Evolutionary conservation across 2,113 vertebrate genomes (phyloP).

Genomic region (Pagrus major): DNA sequence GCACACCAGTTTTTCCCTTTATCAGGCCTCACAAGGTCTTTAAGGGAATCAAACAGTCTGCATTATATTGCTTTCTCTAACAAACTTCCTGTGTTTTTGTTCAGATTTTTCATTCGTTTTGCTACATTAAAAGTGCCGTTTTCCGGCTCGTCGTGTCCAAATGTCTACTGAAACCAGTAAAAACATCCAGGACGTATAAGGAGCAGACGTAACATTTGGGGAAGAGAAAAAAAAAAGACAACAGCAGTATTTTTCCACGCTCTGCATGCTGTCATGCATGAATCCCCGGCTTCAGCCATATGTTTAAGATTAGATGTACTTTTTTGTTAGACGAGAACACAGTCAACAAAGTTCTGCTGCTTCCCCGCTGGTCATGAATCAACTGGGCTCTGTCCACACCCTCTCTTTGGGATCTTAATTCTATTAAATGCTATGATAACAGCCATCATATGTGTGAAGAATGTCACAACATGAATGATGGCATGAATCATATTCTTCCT

Average conservation of each 20-base stretch:
- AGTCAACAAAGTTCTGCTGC: conserved; percentile 69
- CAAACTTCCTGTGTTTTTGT: not conserved
- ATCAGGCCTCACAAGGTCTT: not conserved
- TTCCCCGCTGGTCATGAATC: conserved; percentile 70
- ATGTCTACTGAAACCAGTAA: conserved; percentile 12
- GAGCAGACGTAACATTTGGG: conserved; percentile 36
- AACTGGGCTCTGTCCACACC: conserved; percentile 59
- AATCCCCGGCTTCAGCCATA: conserved; percentile 64
- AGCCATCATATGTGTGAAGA: conserved; percentile 6
- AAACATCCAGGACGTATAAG: conserved; percentile 45
- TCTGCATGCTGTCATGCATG: conserved; percentile 66
- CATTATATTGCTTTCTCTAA: not conserved
- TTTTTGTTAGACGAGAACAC: conserved; percentile 70
- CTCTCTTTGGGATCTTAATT: conserved; percentile 44
- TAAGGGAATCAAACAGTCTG: not conserved
- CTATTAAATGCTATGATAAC: conserved; percentile 40
- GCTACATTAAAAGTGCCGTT: not conserved
- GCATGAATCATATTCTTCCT: not conserved
- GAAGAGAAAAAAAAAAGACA: conserved; percentile 46
- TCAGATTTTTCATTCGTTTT: not conserved
- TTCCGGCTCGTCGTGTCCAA: not conserved
- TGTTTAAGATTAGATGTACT: conserved; percentile 83
- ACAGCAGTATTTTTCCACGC: conserved; percentile 67
- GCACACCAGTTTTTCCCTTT: not conserved
- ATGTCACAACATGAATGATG: conserved; percentile 13